Evolutionary conservation across 2,113 vertebrate species (phyloP).

Genomic region (Osmerus mordax): DNA sequence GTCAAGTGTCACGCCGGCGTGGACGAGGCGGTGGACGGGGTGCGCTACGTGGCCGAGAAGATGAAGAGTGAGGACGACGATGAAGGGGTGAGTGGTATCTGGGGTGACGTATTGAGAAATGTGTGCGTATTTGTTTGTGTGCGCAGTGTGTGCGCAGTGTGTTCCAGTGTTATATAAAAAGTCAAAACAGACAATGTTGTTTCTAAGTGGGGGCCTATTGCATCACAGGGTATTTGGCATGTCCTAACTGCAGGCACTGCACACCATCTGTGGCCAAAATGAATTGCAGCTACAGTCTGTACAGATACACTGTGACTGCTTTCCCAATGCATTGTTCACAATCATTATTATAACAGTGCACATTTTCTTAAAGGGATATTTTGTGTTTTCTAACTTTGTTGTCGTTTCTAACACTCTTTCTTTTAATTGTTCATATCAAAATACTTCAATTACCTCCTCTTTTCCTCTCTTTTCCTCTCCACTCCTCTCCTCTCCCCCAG

Average conservation of each 20-base stretch:
- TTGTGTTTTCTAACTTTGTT: too few relatives aligned
- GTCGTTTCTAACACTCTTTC: too few relatives aligned
- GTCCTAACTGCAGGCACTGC: not conserved
- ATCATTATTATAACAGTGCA: not conserved
- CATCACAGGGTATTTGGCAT: not conserved
- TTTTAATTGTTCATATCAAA: not conserved
- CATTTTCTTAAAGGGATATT: too few relatives aligned
- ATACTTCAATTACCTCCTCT: not conserved
- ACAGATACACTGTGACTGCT: not conserved
- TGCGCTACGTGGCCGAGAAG: conserved; percentile 76
- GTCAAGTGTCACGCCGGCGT: conserved; percentile 66
- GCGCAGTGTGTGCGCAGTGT: not conserved
- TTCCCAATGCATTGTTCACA: not conserved
- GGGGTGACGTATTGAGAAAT: not conserved
- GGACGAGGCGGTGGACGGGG: conserved; percentile 74
- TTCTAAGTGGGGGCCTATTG: too few relatives aligned
- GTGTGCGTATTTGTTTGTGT: not conserved
- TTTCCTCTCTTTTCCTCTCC: not conserved
- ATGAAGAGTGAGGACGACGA: conserved; percentile 78
- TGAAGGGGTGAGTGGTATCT: conserved; percentile 68
- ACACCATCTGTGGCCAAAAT: not conserved
- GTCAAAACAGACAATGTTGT: not conserved
- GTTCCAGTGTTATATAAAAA: not conserved
- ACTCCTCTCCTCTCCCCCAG: conserved; percentile 40
- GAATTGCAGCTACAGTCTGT: not conserved